Evolutionary conservation across 2,113 vertebrate species (phyloP), one percentile per base, ranked within the genome.

Genomic region (Sceloporus undulatus): DNA sequence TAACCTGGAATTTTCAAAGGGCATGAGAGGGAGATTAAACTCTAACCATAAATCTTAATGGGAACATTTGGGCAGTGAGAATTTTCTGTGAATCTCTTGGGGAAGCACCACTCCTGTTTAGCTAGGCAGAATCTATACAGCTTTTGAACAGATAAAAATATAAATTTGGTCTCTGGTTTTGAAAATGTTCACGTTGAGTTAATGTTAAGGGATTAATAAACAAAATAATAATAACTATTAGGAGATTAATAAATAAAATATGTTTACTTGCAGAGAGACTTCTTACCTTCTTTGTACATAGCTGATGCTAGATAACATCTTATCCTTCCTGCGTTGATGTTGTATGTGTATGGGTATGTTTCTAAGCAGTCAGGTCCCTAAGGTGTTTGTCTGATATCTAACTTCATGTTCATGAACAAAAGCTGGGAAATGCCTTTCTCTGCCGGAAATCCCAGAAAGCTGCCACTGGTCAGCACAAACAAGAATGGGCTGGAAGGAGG

Each of bases 301-400:
- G 19, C 16, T 68, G 77, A 18, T 54, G 42, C 23, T 42, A 27
- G 48, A 40, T 11, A 91, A 84, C 70, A 77, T 90, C 87, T 87
- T 80, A 82, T 80, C 85, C 89, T 52, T 91, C 85, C 70, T 84
- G 90, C 90, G 92, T 18, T 87, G 52, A 18, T 85, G 48, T 34
- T 70, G 14, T 77, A 13, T 42, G 27, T 86, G 81, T 91, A 11
- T 38, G 34, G 34, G 2, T 73, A 10, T 16, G 4, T 73, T 42
- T 94, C n/a, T 84, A 66, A 89, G 56, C 23, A 66, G 1, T 89
- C 68, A 34, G 85, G 66, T 85, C 91, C 91, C 23, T 88, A 62
- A 91, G 7, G 38, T 34, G 25, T 88, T 85, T 88, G 85, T 90
- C 83, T 56, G 87, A 5, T 18, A 79, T 1, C 18, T n/a, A 34